Conservation (phyloP, 2,113 vertebrate genomes). For the Blennius ocellaris region DNA sequence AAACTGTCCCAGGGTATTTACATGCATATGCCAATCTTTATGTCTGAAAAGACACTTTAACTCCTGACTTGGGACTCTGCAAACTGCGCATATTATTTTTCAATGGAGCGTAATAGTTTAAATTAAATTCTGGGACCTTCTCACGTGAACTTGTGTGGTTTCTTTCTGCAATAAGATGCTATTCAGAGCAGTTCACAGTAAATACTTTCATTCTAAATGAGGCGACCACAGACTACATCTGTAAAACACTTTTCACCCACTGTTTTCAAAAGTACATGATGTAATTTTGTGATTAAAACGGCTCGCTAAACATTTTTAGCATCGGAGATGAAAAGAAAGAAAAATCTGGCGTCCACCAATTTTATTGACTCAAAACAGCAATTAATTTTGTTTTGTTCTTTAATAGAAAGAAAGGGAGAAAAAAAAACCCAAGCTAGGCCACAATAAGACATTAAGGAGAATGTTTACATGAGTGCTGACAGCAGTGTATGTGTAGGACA, state of each 20-base stretch:
- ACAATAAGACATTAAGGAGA: conserved; percentile 3
- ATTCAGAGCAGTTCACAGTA: background rate
- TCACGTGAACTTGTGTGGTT: background rate
- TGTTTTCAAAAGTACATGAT: background rate
- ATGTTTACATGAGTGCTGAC: conserved; percentile 30
- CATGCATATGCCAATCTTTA: conserved; percentile 13
- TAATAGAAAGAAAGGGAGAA: background rate
- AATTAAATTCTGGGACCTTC: background rate
- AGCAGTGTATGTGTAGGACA: conserved; percentile 30
- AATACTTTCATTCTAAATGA: background rate
- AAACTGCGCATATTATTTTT: background rate
- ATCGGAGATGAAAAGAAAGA: background rate
- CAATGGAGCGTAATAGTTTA: background rate
- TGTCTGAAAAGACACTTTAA: conserved; percentile 16
- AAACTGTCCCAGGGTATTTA: conserved; percentile 57
- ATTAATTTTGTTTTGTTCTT: background rate
- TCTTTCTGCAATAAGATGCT: background rate
- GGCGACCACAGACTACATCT: background rate
- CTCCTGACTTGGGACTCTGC: conserved; percentile 9
- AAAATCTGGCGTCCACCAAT: background rate
- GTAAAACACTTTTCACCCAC: background rate
- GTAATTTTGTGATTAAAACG: background rate
- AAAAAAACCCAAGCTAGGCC: background rate
- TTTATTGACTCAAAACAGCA: background rate
- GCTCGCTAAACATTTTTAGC: background rate